phyloP scores from a whole-genome alignment of 2,888 invertebrate species.

The Notodonta dromedarius region DNA sequence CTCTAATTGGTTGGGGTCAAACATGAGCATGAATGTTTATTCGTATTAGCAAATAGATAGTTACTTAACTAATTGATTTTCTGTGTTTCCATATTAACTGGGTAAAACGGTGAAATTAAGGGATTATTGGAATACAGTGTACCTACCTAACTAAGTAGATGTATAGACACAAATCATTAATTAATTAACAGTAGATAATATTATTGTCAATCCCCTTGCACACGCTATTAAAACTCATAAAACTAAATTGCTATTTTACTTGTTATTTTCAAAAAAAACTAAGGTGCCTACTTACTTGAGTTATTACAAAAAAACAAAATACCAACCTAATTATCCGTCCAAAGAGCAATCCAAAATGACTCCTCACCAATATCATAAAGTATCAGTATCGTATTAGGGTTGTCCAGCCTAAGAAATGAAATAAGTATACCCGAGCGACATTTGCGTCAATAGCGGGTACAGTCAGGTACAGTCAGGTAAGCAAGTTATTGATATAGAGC shows the following conservation, averaged over 20 bases:
- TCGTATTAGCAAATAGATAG: neutral
- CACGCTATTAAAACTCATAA: too few species aligned
- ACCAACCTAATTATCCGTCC: neutral
- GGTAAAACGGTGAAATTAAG: neutral
- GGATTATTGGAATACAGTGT: neutral
- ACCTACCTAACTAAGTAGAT: too few species aligned
- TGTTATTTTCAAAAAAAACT: too few species aligned
- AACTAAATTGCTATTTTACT: too few species aligned
- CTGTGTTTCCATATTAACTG: neutral
- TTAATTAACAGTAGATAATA: too few species aligned
- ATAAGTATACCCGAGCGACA: conserved; percentile 5
- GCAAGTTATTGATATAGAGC: conserved; percentile 29
- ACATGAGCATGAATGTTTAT: neutral
- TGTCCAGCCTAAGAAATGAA: neutral
- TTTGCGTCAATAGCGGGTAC: conserved; percentile 11
- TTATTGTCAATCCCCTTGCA: too few species aligned
- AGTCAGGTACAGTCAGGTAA: conserved; percentile 18
- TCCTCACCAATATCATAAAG: neutral
- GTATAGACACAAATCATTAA: too few species aligned
- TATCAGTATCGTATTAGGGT: neutral
- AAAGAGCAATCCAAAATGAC: neutral
- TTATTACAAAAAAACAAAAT: too few species aligned
- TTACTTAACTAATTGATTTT: neutral
- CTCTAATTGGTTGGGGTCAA: neutral
- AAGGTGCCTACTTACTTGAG: too few species aligned